Evolutionary conservation across 2,113 vertebrate genomes (phyloP).

Genomic region (Beaufortia kweichowensis): DNA sequence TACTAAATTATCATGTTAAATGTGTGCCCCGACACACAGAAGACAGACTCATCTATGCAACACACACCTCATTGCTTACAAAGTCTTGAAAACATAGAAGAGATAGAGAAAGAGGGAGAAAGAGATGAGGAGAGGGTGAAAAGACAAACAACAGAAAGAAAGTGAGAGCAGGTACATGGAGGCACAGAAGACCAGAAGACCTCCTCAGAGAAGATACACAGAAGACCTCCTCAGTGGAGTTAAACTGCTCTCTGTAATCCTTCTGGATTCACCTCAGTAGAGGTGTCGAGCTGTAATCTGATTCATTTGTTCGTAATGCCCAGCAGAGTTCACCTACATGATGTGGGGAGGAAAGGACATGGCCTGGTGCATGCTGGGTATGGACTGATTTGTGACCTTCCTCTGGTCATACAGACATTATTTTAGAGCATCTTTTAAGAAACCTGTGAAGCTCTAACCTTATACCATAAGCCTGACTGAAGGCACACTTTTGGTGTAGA

Average conservation of each 20-base stretch:
- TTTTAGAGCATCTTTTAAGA: background rate
- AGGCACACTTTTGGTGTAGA: background rate
- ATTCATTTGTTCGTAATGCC: conserved; percentile 49
- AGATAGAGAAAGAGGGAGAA: background rate
- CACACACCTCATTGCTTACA: conserved; percentile 19
- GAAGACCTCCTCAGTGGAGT: conserved; percentile 40
- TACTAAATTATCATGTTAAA: background rate
- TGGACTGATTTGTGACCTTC: background rate
- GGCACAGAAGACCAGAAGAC: conserved; percentile 34
- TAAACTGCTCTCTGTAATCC: conserved; percentile 49
- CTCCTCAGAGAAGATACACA: conserved; percentile 38
- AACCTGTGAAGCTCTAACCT: background rate
- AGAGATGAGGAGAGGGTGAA: background rate
- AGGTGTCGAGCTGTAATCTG: conserved; percentile 43
- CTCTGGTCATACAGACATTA: background rate
- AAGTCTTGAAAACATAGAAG: conserved; percentile 30
- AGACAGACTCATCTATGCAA: background rate
- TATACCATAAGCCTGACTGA: background rate
- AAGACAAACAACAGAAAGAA: background rate
- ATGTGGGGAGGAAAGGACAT: conserved; percentile 6
- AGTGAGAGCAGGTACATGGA: background rate
- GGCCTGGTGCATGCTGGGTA: background rate
- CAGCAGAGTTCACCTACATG: conserved; percentile 46
- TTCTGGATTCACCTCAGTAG: conserved; percentile 35
- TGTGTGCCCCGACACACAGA: background rate